Evolutionary conservation across 2,797 vertebrate species (phyloP).

Genomic region (Chlorospingus semifuscus): DNA sequence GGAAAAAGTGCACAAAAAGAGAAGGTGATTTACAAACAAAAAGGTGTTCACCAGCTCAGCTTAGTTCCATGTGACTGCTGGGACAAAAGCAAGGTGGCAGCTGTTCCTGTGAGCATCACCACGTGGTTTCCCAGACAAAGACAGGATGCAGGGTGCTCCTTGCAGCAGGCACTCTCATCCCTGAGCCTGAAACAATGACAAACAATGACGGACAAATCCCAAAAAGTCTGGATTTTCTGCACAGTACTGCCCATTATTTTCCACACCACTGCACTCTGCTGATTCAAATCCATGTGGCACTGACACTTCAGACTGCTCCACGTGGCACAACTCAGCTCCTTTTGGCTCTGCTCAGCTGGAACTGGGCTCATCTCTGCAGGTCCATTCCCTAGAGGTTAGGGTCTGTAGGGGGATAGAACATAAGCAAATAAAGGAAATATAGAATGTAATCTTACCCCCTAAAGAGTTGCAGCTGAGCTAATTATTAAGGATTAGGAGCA

Average conservation of each 20-base stretch:
- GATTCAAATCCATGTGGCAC: background rate
- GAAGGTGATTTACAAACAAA: background rate
- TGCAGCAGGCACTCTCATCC: background rate
- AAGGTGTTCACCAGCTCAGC: background rate
- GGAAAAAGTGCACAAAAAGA: background rate
- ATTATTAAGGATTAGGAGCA: too few relatives aligned
- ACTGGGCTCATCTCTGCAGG: background rate
- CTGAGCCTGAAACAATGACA: too few relatives aligned
- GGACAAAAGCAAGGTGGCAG: background rate
- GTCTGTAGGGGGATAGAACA: too few relatives aligned
- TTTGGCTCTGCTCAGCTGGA: background rate
- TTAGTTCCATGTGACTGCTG: background rate
- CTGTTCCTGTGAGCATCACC: background rate
- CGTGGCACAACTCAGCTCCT: accelerated
- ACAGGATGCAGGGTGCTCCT: background rate
- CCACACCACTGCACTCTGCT: accelerated
- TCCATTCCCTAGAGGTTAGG: background rate
- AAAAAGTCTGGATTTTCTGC: background rate
- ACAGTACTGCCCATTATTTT: background rate
- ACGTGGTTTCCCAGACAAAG: background rate
- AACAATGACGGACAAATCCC: background rate
- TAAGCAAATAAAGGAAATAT: too few relatives aligned
- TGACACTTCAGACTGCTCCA: accelerated
- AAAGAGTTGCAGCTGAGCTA: too few relatives aligned
- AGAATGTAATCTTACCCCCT: too few relatives aligned